These are phyloP conservation scores for Chrysolina haemoptera DNA, from an alignment of 2,888 invertebrate genomes.

Conservation along the genomic window DNA sequence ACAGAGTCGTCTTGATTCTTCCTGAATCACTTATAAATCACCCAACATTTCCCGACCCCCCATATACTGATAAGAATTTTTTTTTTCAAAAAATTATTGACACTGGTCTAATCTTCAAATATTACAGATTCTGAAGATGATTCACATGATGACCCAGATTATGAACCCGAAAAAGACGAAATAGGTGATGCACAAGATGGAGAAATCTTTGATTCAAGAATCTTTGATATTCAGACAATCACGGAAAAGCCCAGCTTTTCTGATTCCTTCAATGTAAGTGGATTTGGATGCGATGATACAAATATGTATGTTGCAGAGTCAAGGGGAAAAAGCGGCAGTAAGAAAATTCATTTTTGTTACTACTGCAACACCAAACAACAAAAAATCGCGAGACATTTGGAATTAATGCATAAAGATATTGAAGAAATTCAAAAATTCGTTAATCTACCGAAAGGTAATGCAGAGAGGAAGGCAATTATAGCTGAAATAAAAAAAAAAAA, in stretches of 20 bases:
- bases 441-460: slow-evolving; percentile 9
- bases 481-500: neutral
- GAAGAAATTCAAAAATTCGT: slow-evolving; percentile 25
- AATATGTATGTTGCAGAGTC: slow-evolving; percentile 22
- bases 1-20: no score
- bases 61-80: no score
- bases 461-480: neutral
- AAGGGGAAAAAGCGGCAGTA: slow-evolving; percentile 15
- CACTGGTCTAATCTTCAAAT: no score
- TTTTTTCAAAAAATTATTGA: no score
- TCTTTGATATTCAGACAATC: no score
- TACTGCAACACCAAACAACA: slow-evolving; percentile 28
- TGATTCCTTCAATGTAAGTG: neutral
- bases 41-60: no score
- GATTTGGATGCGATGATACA: slow-evolving; percentile 19
- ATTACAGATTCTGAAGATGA: neutral
- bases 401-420: slow-evolving; percentile 19
- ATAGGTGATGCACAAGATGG: no score
- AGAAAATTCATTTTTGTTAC: slow-evolving; percentile 23
- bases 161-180: neutral
- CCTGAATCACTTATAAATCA: no score
- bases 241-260: neutral
- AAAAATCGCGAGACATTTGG: slow-evolving; percentile 31
- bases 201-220: no score
- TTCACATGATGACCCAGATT: neutral